A percentile compares a stretch with the other conserved stretches of the same genome.
phyloP scores from a whole-genome alignment of 2,113 vertebrate genomes.

The Megaceryle maxima region DNA sequence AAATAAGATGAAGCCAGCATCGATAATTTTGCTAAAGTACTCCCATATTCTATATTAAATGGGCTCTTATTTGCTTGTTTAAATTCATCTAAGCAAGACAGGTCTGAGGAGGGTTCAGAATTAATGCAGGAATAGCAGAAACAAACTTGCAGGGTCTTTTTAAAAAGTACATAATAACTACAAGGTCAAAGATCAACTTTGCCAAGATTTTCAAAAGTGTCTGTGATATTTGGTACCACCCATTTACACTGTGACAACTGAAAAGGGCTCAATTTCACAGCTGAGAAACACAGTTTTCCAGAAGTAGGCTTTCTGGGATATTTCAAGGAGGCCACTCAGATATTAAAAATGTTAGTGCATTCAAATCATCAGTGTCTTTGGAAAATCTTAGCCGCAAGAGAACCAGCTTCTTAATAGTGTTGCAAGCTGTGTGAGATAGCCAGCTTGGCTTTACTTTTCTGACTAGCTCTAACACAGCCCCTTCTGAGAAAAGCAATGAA shows the following conservation, averaged over 20 bases:
- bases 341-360: background rate
- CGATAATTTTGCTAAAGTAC: background rate
- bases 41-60: background rate
- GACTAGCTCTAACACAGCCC: background rate
- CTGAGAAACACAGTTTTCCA: background rate
- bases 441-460: background rate
- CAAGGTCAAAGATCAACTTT: background rate
- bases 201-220: background rate
- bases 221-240: background rate
- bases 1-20: background rate
- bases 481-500: slow-evolving; percentile 1
- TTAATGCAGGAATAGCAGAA: background rate
- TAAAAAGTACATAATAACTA: background rate
- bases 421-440: slow-evolving; percentile 35
- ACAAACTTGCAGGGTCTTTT: background rate
- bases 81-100: background rate
- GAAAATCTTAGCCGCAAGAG: slow-evolving; percentile 11
- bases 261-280: background rate
- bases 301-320: background rate
- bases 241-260: background rate
- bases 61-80: background rate
- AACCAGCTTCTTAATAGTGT: background rate
- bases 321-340: background rate
- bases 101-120: background rate
- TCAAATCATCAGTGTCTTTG: background rate